These are phyloP conservation scores for Cheilosia variabilis DNA, from an alignment of 2,888 invertebrate genomes.

Conservation along the genomic window DNA sequence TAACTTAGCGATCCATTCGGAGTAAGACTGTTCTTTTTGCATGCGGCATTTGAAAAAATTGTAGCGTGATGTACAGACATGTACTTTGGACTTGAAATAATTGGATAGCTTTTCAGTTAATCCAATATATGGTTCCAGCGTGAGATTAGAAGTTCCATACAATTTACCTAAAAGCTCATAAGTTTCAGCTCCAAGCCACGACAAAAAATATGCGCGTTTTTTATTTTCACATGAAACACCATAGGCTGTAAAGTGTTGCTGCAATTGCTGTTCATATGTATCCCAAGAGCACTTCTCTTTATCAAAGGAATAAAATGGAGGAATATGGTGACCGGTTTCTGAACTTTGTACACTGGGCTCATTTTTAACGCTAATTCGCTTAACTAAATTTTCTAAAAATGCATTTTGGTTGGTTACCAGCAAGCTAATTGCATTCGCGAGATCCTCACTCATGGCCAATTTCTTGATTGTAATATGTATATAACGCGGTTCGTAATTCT, in stretches of 20 bases:
- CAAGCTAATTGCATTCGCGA: not conserved
- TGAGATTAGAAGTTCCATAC: conserved; percentile 16
- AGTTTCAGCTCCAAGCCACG: conserved; percentile 22
- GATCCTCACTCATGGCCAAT: not conserved
- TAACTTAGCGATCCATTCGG: conserved; percentile 37
- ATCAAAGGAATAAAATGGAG: conserved; percentile 20
- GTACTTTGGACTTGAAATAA: conserved; percentile 37
- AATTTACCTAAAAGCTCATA: conserved; percentile 39
- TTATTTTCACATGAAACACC: conserved; percentile 21
- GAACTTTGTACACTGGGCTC: not conserved
- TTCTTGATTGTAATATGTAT: not conserved
- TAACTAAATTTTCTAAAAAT: conserved; percentile 21
- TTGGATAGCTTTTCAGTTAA: conserved; percentile 14
- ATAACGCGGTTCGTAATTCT: conserved; percentile 1
- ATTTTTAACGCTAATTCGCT: not conserved
- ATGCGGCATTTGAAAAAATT: conserved; percentile 44
- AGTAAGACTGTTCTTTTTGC: conserved; percentile 32
- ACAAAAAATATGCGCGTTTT: conserved; percentile 37
- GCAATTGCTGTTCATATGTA: conserved; percentile 41
- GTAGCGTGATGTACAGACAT: conserved; percentile 25
- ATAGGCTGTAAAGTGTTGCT: conserved; percentile 36
- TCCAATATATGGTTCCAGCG: not conserved
- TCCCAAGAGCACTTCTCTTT: conserved; percentile 21
- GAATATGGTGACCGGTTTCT: conserved; percentile 2
- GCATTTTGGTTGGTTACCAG: conserved; percentile 5